These are phyloP conservation scores for Flexamia atlantica DNA, from an alignment of 2,888 invertebrate genomes.

Conservation along the genomic window DNA sequence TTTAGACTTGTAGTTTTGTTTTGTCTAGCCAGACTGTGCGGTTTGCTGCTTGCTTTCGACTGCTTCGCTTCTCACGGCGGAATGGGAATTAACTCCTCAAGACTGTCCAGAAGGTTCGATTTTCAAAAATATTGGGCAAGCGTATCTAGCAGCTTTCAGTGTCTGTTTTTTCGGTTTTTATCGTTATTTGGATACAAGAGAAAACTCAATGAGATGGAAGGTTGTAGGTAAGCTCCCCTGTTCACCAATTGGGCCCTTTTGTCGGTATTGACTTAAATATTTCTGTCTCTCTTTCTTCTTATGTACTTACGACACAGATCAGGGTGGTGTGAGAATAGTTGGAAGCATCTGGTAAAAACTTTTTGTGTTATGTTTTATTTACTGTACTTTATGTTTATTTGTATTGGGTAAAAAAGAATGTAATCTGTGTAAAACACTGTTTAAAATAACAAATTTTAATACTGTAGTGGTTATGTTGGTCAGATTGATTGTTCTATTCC, in stretches of 20 bases:
- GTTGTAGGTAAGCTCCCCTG: slow-evolving; percentile 34
- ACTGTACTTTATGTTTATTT: too few relatives aligned
- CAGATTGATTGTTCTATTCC: too few relatives aligned
- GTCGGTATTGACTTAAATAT: not conserved
- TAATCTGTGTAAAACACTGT: too few relatives aligned
- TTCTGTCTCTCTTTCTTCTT: not conserved
- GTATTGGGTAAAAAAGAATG: too few relatives aligned
- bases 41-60: not conserved
- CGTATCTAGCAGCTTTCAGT: slow-evolving; percentile 47
- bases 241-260: not conserved
- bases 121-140: slow-evolving; percentile 52
- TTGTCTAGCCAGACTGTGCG: slow-evolving; percentile 6
- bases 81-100: slow-evolving; percentile 32
- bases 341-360: too few relatives aligned
- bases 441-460: too few relatives aligned
- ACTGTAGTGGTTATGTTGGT: too few relatives aligned
- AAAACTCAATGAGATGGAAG: slow-evolving; percentile 21
- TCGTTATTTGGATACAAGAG: slow-evolving; percentile 40
- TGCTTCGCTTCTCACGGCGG: not conserved
- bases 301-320: not conserved
- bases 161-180: slow-evolving; percentile 32
- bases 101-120: slow-evolving; percentile 53
- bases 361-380: too few relatives aligned
- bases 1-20: slow-evolving; percentile 13
- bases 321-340: not conserved